A percentile compares a stretch with the other conserved stretches of the same genome.
These are phyloP conservation scores for Rhabditophanes sp. DNA, from an alignment of 2,888 invertebrate species.

Conservation along the genomic window DNA sequence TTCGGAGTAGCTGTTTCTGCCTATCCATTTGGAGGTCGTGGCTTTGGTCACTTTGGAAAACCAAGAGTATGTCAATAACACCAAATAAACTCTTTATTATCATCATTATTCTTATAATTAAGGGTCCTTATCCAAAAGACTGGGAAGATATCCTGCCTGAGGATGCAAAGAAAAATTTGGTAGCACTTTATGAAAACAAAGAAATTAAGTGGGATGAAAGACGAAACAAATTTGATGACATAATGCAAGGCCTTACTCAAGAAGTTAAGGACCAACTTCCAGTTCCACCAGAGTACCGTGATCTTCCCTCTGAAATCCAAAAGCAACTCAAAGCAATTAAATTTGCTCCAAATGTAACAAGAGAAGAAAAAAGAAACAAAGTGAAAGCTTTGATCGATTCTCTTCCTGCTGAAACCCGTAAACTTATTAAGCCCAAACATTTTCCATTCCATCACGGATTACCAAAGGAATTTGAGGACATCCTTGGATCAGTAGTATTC, in stretches of 20 bases:
- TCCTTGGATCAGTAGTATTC: constrained; percentile 9
- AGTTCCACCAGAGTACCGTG: constrained; percentile 18
- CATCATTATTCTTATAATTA: too few relatives aligned
- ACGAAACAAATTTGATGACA: constrained; percentile 15
- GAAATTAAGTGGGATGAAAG: constrained; percentile 13
- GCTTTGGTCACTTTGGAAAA: too few relatives aligned
- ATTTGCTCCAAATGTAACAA: too few relatives aligned
- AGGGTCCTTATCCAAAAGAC: constrained; percentile 6
- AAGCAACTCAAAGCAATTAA: constrained; percentile 15
- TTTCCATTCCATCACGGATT: too few relatives aligned
- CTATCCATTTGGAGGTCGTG: too few relatives aligned
- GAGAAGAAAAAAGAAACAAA: too few relatives aligned
- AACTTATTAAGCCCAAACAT: too few relatives aligned
- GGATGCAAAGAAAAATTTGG: constrained; percentile 1
- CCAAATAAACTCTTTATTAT: too few relatives aligned
- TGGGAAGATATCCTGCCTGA: constrained; percentile 4
- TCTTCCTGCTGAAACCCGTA: too few relatives aligned
- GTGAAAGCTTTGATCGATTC: too few relatives aligned
- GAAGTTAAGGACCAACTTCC: constrained; percentile 21
- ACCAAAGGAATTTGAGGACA: constrained; percentile 14
- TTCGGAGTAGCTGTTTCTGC: too few relatives aligned
- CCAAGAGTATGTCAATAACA: too few relatives aligned
- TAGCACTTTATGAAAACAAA: constrained; percentile 1
- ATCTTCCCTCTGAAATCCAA: constrained; percentile 17
- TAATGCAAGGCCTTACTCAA: constrained; percentile 21